A percentile compares a stretch with the other conserved stretches of the same genome.
These are phyloP conservation scores for Drosophila paulistorum DNA, from an alignment of 1,140 invertebrate species.

Conservation along the genomic window DNA sequence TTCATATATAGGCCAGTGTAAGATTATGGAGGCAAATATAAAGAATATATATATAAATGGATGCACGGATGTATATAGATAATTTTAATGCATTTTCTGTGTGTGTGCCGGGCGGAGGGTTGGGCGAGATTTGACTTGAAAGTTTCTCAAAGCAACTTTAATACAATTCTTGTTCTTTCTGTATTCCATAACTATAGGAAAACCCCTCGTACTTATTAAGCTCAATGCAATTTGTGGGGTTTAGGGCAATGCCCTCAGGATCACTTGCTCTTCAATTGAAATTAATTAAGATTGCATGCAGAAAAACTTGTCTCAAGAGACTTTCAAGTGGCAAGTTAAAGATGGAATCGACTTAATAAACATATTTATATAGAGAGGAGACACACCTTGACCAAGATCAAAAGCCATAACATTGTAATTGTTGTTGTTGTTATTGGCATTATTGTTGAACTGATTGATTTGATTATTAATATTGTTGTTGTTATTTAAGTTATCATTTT, in stretches of 20 bases:
- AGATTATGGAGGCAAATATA: constrained; percentile 58
- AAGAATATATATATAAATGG: neutral
- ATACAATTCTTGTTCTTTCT: no score
- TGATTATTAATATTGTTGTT: constrained; percentile 55
- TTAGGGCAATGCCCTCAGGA: constrained; percentile 42
- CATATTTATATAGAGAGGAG: constrained; percentile 16
- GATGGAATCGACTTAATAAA: constrained; percentile 9
- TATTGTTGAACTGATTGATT: constrained; percentile 28
- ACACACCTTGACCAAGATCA: constrained; percentile 57
- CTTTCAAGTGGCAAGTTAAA: constrained; percentile 10
- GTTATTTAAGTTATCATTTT: constrained; percentile 57
- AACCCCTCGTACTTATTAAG: neutral
- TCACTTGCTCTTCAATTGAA: constrained; percentile 49
- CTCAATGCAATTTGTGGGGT: neutral
- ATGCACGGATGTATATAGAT: neutral
- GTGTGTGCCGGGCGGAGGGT: constrained; percentile 17
- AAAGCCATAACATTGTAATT: constrained; percentile 43
- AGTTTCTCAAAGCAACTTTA: neutral
- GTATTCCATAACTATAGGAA: neutral
- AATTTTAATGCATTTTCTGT: constrained; percentile 57
- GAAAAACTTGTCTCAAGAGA: constrained; percentile 41
- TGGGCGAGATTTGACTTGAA: neutral
- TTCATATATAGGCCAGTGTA: constrained; percentile 52
- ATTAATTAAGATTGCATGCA: constrained; percentile 53
- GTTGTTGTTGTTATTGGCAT: constrained; percentile 12